phyloP scores from a whole-genome alignment of 2,797 vertebrate species.

The Schizothorax lantsangensis region DNA sequence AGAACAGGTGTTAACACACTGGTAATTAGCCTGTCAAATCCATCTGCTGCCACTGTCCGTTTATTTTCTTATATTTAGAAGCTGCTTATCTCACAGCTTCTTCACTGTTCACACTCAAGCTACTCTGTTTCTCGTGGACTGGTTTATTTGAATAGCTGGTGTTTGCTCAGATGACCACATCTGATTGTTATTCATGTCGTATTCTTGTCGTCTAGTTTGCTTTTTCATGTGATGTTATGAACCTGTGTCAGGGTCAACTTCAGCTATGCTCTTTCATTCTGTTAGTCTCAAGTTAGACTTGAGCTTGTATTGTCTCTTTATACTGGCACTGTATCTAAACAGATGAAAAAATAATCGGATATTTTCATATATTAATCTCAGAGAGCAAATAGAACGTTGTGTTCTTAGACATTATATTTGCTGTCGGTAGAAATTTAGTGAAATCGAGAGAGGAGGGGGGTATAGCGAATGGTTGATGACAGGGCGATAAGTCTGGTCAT shows the following conservation, averaged over 20 bases:
- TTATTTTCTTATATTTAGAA: conserved; percentile 22
- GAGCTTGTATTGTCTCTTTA: background rate
- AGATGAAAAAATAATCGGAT: conserved; percentile 3
- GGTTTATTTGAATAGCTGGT: conserved; percentile 25
- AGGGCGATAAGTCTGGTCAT: conserved; percentile 53
- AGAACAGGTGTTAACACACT: conserved; percentile 40
- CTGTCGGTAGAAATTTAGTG: background rate
- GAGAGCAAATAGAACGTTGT: conserved; percentile 13
- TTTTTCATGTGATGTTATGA: conserved; percentile 24
- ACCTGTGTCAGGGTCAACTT: conserved; percentile 19
- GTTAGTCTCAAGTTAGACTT: conserved; percentile 5
- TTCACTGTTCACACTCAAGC: conserved; percentile 15
- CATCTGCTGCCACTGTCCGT: conserved; percentile 12
- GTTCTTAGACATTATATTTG: conserved; percentile 16
- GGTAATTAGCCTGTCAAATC: conserved; percentile 43
- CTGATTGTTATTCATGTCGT: conserved; percentile 27
- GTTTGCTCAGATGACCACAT: conserved; percentile 1
- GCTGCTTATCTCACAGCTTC: conserved; percentile 9
- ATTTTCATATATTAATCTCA: background rate
- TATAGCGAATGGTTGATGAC: conserved; percentile 8
- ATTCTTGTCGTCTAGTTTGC: conserved; percentile 12
- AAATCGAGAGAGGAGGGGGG: background rate
- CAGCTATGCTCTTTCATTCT: conserved; percentile 16
- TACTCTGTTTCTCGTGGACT: background rate
- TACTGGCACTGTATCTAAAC: background rate